Evolutionary conservation across 2,888 invertebrate genomes (phyloP).

Genomic region (Trissolcus japonicus): DNA sequence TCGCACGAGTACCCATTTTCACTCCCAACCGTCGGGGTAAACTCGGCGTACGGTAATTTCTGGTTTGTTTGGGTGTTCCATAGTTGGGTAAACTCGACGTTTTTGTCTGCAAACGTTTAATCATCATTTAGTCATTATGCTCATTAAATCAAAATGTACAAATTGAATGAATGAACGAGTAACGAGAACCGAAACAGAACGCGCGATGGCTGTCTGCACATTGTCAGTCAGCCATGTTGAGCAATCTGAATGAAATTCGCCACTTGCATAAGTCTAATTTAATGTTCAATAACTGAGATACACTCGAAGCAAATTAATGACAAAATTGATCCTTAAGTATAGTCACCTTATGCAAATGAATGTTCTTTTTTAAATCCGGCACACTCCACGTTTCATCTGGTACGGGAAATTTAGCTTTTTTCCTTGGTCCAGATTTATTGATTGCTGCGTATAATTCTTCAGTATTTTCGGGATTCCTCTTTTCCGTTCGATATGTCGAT

Average conservation of each 20-base stretch:
- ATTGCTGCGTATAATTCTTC: slow-evolving; percentile 77
- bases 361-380: slow-evolving; percentile 62
- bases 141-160: neutral
- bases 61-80: slow-evolving; percentile 65
- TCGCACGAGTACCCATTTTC: slow-evolving; percentile 86
- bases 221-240: too few relatives aligned
- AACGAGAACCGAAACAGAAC: too few relatives aligned
- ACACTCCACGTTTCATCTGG: slow-evolving; percentile 72
- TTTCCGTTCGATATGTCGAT: slow-evolving; percentile 64
- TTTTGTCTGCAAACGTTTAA: slow-evolving; percentile 51
- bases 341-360: slow-evolving; percentile 62
- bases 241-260: too few relatives aligned
- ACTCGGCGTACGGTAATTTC: slow-evolving; percentile 69
- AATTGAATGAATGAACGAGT: too few relatives aligned
- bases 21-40: slow-evolving; percentile 80
- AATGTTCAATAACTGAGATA: neutral
- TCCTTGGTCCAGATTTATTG: slow-evolving; percentile 68
- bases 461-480: slow-evolving; percentile 76
- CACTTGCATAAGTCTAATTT: neutral
- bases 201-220: too few relatives aligned
- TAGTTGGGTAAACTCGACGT: slow-evolving; percentile 72
- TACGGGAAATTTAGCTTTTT: slow-evolving; percentile 66
- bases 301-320: too few relatives aligned
- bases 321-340: too few relatives aligned
- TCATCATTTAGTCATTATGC: neutral